Base-by-base conservation (phyloP, 2,797 vertebrate genomes). In the Podarcis siculus region DNA sequence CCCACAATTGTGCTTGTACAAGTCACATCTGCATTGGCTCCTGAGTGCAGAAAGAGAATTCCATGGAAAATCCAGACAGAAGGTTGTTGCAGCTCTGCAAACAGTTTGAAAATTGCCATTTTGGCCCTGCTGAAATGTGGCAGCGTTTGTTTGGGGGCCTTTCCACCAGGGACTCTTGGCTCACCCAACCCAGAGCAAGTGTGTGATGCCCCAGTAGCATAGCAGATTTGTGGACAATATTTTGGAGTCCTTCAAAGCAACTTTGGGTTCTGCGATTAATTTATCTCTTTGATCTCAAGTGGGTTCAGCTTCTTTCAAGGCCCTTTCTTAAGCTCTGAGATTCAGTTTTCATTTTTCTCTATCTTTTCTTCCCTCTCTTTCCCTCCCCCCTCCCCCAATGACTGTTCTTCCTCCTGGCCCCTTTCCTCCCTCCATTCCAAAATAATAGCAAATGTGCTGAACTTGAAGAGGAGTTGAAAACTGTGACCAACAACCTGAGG, bases 401-500 rank as follows among this genome's bases (percentile, higher is more conserved):
- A 93, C 93, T 93, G 90, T 91, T 92, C 95, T 95, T 94, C 89
- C 93, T 94, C 93, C 94, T 90, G 94, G 95, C 96, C 95, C 94
- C 90, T 94, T 96, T 95, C 96, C 97, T 94, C 89, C 96, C 92
- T 96, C 94, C 95, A 94, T 92, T 97, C 96, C 93, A 95, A 98
- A 98, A 98, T 97, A 93, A 97, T 98, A 99, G 99, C 98, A 99
- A 99, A 99, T 99, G 99, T 98, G 96, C 98, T 98, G 99, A 99
- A 96, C 98, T 99, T 98, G 99, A 99, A 98, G 99, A 99, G 98
- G 99, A 99, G 96, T 98, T 99, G 98, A 99, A 99, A 99, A 99
- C 98, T 97, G 99, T 99, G 98, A 99, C 98, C 97, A 99, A 99
- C 98, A 99, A 98, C 98, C 97, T 99, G 98, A 99, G 99, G 98